Conservation (phyloP, 2,888 invertebrate genomes). For the Mythimna vitellina region DNA sequence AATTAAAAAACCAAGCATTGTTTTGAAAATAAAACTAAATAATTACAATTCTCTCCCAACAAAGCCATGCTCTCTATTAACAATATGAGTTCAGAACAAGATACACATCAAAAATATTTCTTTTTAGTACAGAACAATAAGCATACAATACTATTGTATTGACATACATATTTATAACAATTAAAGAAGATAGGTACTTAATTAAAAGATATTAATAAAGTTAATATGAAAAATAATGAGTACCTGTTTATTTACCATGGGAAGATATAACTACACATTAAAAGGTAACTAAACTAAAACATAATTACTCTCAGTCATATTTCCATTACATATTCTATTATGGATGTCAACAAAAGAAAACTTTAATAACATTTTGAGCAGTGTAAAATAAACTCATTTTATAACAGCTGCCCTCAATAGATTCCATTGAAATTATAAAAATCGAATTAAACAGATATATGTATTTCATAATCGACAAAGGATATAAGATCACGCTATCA, state of each 20-base stretch:
- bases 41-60: constrained; percentile 52
- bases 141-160: constrained; percentile 41
- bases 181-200: constrained; percentile 39
- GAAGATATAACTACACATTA: constrained; percentile 53
- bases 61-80: constrained; percentile 42
- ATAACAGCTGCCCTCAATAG: constrained; percentile 45
- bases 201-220: constrained; percentile 39
- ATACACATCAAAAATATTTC: constrained; percentile 34
- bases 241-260: constrained; percentile 53
- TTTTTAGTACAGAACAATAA: constrained; percentile 41
- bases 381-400: constrained; percentile 51
- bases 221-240: constrained; percentile 56
- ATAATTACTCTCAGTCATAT: constrained; percentile 63
- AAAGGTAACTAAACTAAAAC: constrained; percentile 63
- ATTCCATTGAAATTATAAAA: constrained; percentile 32
- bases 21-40: constrained; percentile 56
- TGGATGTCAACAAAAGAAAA: constrained; percentile 54
- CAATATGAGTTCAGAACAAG: constrained; percentile 37
- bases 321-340: constrained; percentile 50
- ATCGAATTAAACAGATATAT: constrained; percentile 21
- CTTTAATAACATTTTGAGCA: constrained; percentile 55
- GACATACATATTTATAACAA: constrained; percentile 25
- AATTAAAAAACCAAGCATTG: constrained; percentile 50
- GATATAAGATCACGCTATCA: constrained; percentile 30
- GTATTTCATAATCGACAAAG: constrained; percentile 16